Evolutionary conservation across 2,113 vertebrate species (phyloP), one percentile per base, ranked within the genome.

Genomic region (Phaetusa simplex): DNA sequence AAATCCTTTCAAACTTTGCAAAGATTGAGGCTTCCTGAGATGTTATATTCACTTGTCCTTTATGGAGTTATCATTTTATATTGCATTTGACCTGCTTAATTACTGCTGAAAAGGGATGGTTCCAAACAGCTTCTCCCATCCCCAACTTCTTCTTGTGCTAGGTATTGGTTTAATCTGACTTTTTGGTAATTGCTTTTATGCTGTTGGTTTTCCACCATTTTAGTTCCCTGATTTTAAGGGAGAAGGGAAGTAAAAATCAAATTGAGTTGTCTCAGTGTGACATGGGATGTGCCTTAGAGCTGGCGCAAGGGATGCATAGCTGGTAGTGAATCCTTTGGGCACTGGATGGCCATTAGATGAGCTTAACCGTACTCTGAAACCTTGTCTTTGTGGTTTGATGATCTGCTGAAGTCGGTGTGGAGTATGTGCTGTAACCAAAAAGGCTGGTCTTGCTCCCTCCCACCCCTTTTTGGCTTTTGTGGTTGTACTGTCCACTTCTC

Each of bases 231-330:
- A 73, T 62, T 61, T 83, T 24, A 93, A 82, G 45, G 69, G 66
- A 82, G 70, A 85, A 69, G 27, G 22, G 56, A 80, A 21, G 40
- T 82, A 29, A 80, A 91, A 76, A 74, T 61, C 42, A 29, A 56
- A 43, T 22, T 9, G 53, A 61, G 3, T 78, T 82, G 65, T 13
- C 64, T 67, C 30, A 11, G 12, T 67, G 70, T 90, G 73, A 58
- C 21, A 5, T 0, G 0, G 62, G 43, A 47, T 15, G 7, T 40
- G 40, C 0, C 0, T 56, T 88, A 43, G 82, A 80, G 53, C 66
- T 86, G 84, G 65, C 21, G 27, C 0, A 1, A 16, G 73, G 62
- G 34, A 62, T 22, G 10, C 40, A 49, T 34, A 50, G 66, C 87
- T 93, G 73, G 34, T 52, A 11, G 24, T 6, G 53, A 47, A 32